Evolutionary conservation across 2,797 vertebrate genomes (phyloP), one percentile per base, ranked within the genome.

Genomic region (Oreortyx pictus): DNA sequence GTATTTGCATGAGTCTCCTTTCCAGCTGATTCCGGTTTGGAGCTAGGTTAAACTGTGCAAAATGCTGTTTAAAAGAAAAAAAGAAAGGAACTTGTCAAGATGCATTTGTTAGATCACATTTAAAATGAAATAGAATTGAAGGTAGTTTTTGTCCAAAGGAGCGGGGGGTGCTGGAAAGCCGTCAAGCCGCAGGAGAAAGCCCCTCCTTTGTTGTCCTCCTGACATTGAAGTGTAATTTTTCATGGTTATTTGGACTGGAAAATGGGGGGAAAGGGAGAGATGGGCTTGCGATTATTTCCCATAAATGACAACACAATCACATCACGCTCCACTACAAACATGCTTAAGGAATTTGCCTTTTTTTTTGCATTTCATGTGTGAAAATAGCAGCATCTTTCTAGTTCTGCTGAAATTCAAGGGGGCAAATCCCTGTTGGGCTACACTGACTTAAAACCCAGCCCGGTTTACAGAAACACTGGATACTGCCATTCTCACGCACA

Each of bases 161-260:
- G 79, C 83, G 88, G 88, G 88, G 93, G 96, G 79, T 89, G 91
- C 95, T 91, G 95, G 94, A 97, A 97, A 97, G 96, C 95, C 82
- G 35, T 96, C 90, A 92, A 97, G 95, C 97, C 93, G 90, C 96
- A 96, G 91, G 95, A 97, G 96, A 97, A 96, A 93, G 87, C 76
- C 54, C 94, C 97, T 97, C 98, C 98, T 99, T 98, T 98, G 98
- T 98, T 98, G 98, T 98, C 97, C 98, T 97, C 94, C 98, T 99
- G 98, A 99, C 98, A 98, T 98, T 98, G 98, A 98, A 98, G 98
- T 98, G 98, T 98, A 98, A 99, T 99, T 99, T 99, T 99, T 99
- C 98, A 99, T 99, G 98, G 98, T 99, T 99, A 98, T 99, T 99
- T 99, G 98, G 99, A 98, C 98, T 99, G 98, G 98, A 99, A 99